phyloP scores from a whole-genome alignment of 2,797 vertebrate species.

The Alectoris magna region DNA sequence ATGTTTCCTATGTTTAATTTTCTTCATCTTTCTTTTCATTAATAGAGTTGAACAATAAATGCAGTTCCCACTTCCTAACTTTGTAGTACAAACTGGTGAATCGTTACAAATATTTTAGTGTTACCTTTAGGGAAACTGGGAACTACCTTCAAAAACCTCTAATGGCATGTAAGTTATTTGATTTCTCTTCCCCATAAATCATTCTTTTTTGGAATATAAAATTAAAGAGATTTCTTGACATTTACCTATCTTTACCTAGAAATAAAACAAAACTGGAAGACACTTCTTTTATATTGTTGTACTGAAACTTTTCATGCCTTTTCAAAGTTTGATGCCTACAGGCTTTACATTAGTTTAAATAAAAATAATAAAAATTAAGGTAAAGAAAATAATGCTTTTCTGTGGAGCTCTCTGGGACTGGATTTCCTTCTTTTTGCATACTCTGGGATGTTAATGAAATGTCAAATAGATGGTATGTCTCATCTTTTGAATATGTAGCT shows the following conservation, averaged over 20 bases:
- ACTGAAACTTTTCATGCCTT: conserved; percentile 34
- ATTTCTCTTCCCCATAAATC: conserved; percentile 60
- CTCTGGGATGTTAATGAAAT: conserved; percentile 17
- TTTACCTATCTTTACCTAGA: conserved; percentile 40
- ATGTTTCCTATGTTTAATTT: neutral
- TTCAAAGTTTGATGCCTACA: neutral
- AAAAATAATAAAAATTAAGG: conserved; percentile 36
- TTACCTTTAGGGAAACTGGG: conserved; percentile 36
- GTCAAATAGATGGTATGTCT: conserved; percentile 5
- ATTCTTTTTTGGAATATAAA: conserved; percentile 70
- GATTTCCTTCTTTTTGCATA: neutral
- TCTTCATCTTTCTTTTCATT: neutral
- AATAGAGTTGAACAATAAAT: conserved; percentile 13
- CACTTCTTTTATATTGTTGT: conserved; percentile 49
- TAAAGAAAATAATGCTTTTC: conserved; percentile 7
- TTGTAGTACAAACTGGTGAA: conserved; percentile 53
- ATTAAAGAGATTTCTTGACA: conserved; percentile 63
- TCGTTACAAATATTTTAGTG: conserved; percentile 42
- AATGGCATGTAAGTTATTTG: conserved; percentile 29
- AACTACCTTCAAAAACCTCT: conserved; percentile 43
- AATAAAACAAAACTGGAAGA: conserved; percentile 50
- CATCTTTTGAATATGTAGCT: neutral
- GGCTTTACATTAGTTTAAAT: conserved; percentile 39
- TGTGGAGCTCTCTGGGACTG: neutral
- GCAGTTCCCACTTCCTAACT: conserved; percentile 25